These are phyloP conservation scores for Brienomyrus brachyistius DNA, from an alignment of 2,113 vertebrate species.

Conservation along the genomic window DNA sequence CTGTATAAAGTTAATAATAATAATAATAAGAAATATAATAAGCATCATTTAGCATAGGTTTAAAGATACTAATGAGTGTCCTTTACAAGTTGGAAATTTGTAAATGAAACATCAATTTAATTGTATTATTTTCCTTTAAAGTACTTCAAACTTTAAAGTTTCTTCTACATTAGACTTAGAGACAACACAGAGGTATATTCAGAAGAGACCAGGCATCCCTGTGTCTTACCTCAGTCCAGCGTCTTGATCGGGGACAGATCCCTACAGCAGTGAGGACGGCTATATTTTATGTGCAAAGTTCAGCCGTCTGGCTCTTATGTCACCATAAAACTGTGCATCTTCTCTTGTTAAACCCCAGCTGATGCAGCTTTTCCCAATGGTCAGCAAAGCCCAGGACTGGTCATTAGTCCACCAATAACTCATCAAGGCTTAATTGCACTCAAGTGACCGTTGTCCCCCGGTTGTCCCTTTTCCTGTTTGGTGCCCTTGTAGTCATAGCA, in stretches of 20 bases:
- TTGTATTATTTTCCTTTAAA: not conserved
- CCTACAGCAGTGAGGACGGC: not conserved
- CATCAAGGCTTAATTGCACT: not conserved
- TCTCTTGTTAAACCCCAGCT: not conserved
- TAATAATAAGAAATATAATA: not conserved
- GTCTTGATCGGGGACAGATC: not conserved
- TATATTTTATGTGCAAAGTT: not conserved
- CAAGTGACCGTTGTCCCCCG: not conserved
- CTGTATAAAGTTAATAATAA: not conserved
- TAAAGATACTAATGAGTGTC: not conserved
- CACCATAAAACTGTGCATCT: not conserved
- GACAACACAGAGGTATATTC: not conserved
- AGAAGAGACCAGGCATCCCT: not conserved
- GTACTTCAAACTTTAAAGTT: not conserved
- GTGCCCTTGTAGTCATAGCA: not conserved
- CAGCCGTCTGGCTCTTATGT: not conserved
- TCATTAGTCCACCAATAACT: constrained; percentile 14
- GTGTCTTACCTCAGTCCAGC: not conserved
- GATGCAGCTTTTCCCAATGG: constrained; percentile 12
- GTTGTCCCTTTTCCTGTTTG: not conserved
- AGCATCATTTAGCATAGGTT: not conserved
- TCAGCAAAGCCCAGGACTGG: constrained; percentile 23
- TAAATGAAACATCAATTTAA: not conserved
- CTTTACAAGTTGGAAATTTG: not conserved
- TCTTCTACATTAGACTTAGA: not conserved